Percentiles rank a stretch among this genome's conserved stretches.
These are phyloP conservation scores for Tursiops truncatus DNA, from an alignment of 2,113 vertebrate species.

Conservation along the genomic window DNA sequence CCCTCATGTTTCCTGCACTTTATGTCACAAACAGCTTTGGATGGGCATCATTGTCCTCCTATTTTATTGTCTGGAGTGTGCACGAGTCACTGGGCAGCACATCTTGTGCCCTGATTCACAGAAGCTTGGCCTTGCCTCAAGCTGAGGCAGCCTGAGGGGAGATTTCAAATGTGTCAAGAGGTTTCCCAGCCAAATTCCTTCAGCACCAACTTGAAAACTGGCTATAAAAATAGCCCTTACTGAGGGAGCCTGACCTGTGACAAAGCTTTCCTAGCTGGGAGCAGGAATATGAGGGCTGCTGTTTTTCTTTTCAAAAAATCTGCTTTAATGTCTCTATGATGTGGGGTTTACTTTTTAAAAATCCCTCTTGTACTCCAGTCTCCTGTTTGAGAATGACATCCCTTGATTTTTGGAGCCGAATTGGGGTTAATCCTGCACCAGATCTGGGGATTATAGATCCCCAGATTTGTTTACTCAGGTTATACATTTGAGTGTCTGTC, in stretches of 20 bases:
- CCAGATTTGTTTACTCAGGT: not conserved
- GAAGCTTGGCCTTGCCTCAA: conserved; percentile 32
- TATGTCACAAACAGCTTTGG: not conserved
- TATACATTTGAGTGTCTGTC: not conserved
- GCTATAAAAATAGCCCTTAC: conserved; percentile 71
- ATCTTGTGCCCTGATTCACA: conserved; percentile 56
- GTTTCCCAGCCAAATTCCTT: conserved; percentile 71
- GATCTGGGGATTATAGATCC: not conserved
- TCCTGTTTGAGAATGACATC: not conserved
- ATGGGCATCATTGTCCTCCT: not conserved
- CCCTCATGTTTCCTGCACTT: not conserved
- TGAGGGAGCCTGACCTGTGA: conserved; percentile 43
- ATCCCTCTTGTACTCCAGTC: not conserved
- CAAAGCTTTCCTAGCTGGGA: conserved; percentile 46
- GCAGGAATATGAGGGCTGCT: not conserved
- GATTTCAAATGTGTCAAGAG: conserved; percentile 74
- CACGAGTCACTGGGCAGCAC: not conserved
- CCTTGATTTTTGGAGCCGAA: not conserved
- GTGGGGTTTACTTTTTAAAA: conserved; percentile 54
- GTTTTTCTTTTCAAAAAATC: not conserved
- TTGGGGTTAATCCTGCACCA: not conserved
- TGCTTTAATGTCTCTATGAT: conserved; percentile 10
- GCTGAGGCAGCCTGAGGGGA: conserved; percentile 33
- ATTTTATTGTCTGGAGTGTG: conserved; percentile 11
- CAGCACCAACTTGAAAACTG: conserved; percentile 65